Base-by-base conservation (phyloP, 2,888 invertebrate genomes). In the Mesorhabditis sp. region DNA sequence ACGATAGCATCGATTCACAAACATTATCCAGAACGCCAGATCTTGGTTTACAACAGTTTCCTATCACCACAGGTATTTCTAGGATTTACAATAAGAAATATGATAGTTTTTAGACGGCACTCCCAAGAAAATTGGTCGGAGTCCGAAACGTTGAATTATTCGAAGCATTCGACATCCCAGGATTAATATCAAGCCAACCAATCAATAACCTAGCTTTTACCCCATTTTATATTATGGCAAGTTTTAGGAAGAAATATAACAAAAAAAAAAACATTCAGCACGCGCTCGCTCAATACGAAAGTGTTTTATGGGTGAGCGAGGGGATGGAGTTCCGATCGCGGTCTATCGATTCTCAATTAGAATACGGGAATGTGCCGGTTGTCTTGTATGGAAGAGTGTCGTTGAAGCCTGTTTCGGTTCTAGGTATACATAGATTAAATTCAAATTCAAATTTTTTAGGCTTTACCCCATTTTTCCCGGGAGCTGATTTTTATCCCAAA, bases 81-180 rank as follows among this genome's bases (percentile, higher is more conserved):
- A 50, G n/a, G n/a, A 13, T 50, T 10, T 50, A 50, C 7, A 50
- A 13, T 50, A 50, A 10, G 7, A 50, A 28, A 28, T 28, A 28
- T 28, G 28, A 28, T 28, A 13, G 2, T 13, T 50, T 50, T n/a
- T 50, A 50, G 58, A 50, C 58, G n/a, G 58, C 58, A 10, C 7
- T 50, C n/a, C 58, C 10, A 50, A 50, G 10, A 50, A 50, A 50
- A n/a, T n/a, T 50, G 58, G n/a, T n/a, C 7, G 58, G 58, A 50
- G 58, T 50, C n/a, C 58, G 58, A 50, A 50, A 50, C n/a, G 58
- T 50, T 10, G 58, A 50, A 50, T 13, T 50, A n/a, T 50, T 50
- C 58, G 58, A 50, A 50, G 58, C 58, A 50, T 50, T 50, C 58
- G 58, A 50, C n/a, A 50, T 50, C 58, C 58, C 58, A 50, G 58